Percentiles rank a stretch among this genome's conserved stretches.
phyloP scores from a whole-genome alignment of 2,113 vertebrate species.

The Psilopsiagon aurifrons region DNA sequence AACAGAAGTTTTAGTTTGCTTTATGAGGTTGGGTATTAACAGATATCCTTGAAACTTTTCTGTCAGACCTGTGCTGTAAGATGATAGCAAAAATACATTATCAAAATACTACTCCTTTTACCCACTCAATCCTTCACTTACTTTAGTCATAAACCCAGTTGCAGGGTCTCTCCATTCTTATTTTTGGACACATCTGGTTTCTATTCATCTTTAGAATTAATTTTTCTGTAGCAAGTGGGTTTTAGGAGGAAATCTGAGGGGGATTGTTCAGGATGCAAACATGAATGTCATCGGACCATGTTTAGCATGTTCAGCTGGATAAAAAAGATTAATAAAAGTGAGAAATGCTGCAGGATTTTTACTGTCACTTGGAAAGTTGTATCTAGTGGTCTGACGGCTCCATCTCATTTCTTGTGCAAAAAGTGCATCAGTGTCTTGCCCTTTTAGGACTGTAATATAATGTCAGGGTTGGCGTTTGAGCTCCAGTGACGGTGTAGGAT shows the following conservation, averaged over 20 bases:
- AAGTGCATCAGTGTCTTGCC: background rate
- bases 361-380: background rate
- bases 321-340: background rate
- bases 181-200: background rate
- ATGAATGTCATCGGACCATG: fast-evolving
- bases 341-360: background rate
- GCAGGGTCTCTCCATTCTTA: background rate
- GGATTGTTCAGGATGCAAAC: background rate
- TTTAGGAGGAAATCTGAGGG: background rate
- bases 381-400: background rate
- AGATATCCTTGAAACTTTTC: background rate
- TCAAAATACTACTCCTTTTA: background rate
- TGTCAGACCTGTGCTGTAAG: background rate
- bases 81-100: background rate
- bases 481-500: background rate
- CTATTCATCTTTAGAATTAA: background rate
- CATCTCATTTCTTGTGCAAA: background rate
- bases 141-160: background rate
- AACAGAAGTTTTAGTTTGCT: background rate
- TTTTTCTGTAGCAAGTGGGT: background rate
- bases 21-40: background rate
- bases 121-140: background rate
- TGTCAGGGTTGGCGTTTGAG: background rate
- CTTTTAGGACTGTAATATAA: background rate
- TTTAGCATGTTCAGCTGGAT: background rate